Percentiles rank a stretch among this genome's conserved stretches.
Evolutionary conservation across 2,113 vertebrate genomes (phyloP).

Genomic region (Xyliphius kryptos): DNA sequence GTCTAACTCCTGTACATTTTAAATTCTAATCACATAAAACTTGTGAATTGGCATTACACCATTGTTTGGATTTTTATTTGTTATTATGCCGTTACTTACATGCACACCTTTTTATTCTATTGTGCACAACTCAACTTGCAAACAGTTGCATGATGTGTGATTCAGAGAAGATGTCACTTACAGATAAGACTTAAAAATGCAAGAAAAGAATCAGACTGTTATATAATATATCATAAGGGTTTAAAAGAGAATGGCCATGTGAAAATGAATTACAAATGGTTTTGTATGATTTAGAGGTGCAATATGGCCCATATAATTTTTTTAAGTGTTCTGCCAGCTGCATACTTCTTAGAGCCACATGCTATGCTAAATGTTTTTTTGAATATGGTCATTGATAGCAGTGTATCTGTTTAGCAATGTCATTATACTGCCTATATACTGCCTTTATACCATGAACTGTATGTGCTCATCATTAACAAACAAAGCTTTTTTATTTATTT

Average conservation of each 20-base stretch:
- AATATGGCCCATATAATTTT: not conserved
- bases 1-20: too few relatives aligned
- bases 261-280: not conserved
- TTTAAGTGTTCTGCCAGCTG: too few relatives aligned
- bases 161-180: not conserved
- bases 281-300: conserved; percentile 2
- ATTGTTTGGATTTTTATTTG: too few relatives aligned
- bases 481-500: conserved; percentile 21
- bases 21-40: too few relatives aligned
- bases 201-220: not conserved
- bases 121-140: not conserved
- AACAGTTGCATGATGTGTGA: not conserved
- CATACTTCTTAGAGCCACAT: too few relatives aligned
- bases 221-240: not conserved
- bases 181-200: not conserved
- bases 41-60: too few relatives aligned
- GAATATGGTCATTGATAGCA: conserved; percentile 1
- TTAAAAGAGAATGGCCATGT: not conserved
- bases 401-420: not conserved
- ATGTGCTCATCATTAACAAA: conserved; percentile 11
- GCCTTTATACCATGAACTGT: not conserved
- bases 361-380: too few relatives aligned
- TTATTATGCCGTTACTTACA: conserved; percentile 7
- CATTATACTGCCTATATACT: not conserved
- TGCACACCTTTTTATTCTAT: not conserved